Evolutionary conservation across 2,888 invertebrate species (phyloP), one percentile per base, ranked within the genome.

Genomic region (Drosophila incognita): DNA sequence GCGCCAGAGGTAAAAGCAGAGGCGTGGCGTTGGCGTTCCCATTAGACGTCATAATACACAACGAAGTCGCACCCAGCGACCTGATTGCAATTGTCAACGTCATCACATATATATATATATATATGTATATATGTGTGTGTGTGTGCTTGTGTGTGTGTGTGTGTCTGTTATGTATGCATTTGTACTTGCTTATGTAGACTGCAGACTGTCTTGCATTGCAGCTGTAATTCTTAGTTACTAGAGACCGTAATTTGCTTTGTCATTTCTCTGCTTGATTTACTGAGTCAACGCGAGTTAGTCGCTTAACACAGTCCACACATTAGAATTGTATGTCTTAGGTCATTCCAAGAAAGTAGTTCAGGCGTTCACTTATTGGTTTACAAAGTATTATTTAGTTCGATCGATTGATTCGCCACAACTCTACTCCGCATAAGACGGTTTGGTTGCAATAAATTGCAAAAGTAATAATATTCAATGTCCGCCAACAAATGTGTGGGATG

Each of bases 1-100:
- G 18, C 24, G 31, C 31, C 21, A 21, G 21, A 27, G 21, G 21
- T 31, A 42, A 42, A 33, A 5, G 49, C 54, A 48, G 64, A 65
- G 81, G 81, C 69, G 78, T 81, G 70, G 40, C 67, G 33, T 60
- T 67, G 66, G 40, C 74, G 38, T 57, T 58, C 24, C 11, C 54
- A 59, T 38, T 48, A 69, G 74, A 76, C 67, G 64, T 75, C 74
- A 80, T 24, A 62, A 29, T 40, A 33, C 46, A 48, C 35, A 48
- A 35, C 36, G 24, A 21, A 24, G 49, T 54, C 53, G 27, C 36
- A 48, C 21, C 46, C 46, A 46, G 24, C 24, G 27, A 46, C 8
- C 15, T 29, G 49, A 11, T 38, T 53, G 35, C 53, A 54, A 24
- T 24, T 27, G n/a, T 36, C 62, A 31, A 15, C 40, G 27, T 42